These are phyloP conservation scores for Aspidiotus destructor DNA, from an alignment of 2,888 invertebrate species.

Conservation along the genomic window DNA sequence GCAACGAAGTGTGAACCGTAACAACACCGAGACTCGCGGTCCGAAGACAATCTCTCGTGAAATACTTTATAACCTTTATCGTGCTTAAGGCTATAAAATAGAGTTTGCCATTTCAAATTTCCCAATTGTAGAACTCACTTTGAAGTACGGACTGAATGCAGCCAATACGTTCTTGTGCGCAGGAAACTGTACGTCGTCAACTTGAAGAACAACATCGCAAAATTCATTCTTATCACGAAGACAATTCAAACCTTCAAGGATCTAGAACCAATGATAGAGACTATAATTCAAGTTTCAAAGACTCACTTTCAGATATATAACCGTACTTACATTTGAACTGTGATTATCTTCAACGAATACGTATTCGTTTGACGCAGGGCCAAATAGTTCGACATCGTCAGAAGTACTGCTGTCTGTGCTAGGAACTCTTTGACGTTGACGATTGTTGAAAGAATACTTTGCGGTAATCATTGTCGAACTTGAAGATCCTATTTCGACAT, in stretches of 20 bases:
- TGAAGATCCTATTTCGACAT: no score
- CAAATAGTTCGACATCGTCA: constrained; percentile 35
- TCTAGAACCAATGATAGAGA: constrained; percentile 37
- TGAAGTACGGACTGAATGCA: constrained; percentile 44
- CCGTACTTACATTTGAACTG: constrained; percentile 15
- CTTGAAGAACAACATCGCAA: constrained; percentile 44
- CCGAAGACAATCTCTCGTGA: no score
- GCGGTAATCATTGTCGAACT: background rate
- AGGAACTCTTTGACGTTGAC: constrained; percentile 37
- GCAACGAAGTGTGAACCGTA: no score
- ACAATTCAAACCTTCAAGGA: constrained; percentile 41
- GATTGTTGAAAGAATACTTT: constrained; percentile 24
- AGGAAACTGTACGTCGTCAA: constrained; percentile 42
- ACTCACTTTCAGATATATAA: background rate
- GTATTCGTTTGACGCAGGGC: constrained; percentile 40
- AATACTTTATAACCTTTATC: no score
- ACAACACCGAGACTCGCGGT: no score
- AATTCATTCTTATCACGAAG: constrained; percentile 41
- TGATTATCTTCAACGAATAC: constrained; percentile 42
- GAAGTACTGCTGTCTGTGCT: constrained; percentile 37
- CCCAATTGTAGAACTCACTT: constrained; percentile 37
- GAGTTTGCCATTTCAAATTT: background rate
- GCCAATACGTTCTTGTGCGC: constrained; percentile 44
- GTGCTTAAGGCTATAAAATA: background rate
- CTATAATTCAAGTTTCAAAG: background rate